These are phyloP conservation scores for Pelodiscus sinensis DNA, from an alignment of 2,113 vertebrate genomes.

Conservation along the genomic window DNA sequence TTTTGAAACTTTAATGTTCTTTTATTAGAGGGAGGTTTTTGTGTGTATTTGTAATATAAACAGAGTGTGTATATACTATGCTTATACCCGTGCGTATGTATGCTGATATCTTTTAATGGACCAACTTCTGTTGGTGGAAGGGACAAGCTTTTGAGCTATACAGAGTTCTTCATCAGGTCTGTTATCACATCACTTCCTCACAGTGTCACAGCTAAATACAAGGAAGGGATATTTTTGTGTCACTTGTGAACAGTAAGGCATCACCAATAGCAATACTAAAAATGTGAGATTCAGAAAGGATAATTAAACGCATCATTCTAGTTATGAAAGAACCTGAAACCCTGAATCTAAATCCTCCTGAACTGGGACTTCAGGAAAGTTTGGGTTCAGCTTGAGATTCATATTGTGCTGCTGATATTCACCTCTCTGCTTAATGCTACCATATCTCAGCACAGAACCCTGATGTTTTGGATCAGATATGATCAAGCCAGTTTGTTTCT, in stretches of 20 bases:
- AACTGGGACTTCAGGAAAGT: neutral
- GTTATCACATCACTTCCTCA: too few species aligned
- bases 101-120: neutral
- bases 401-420: conserved; percentile 31
- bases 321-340: neutral
- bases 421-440: neutral
- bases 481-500: conserved; percentile 53
- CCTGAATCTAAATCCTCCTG: neutral
- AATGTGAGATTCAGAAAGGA: neutral
- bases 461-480: neutral
- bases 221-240: neutral
- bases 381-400: conserved; percentile 18
- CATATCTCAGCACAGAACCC: neutral
- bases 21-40: neutral
- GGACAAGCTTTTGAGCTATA: neutral
- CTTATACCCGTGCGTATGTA: neutral
- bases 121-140: neutral
- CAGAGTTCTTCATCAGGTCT: neutral
- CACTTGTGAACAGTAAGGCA: neutral
- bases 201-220: neutral
- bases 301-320: neutral
- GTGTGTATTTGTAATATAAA: neutral
- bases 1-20: neutral
- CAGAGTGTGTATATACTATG: neutral
- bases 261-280: neutral